These are phyloP conservation scores for Ramphastos sulfuratus DNA, from an alignment of 2,113 vertebrate genomes.

Conservation along the genomic window DNA sequence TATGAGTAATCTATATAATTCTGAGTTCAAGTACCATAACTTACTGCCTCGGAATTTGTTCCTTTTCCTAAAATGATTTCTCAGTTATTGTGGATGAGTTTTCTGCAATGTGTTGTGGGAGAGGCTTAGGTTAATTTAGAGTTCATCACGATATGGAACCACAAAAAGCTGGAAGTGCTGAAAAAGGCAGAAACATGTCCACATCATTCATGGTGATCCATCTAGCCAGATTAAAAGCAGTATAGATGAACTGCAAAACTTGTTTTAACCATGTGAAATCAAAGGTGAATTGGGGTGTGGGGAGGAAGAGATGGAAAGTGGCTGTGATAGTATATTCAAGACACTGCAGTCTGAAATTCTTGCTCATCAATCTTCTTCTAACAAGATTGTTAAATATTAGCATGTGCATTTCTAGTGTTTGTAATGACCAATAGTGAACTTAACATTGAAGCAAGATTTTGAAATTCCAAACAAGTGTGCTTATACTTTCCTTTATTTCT, in stretches of 20 bases:
- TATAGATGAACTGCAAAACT: not conserved
- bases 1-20: slow-evolving; percentile 29
- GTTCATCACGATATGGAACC: not conserved
- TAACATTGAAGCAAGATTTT: not conserved
- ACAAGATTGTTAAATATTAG: not conserved
- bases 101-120: not conserved
- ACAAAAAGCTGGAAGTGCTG: not conserved
- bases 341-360: not conserved
- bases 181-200: not conserved
- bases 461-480: not conserved
- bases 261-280: not conserved
- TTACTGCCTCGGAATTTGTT: not conserved
- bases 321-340: not conserved
- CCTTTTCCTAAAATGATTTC: not conserved
- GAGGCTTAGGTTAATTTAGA: not conserved
- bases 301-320: not conserved
- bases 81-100: not conserved
- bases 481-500: not conserved
- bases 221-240: not conserved
- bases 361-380: not conserved
- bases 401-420: not conserved
- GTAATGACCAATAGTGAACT: not conserved
- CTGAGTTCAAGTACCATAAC: slow-evolving; percentile 3
- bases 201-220: not conserved
- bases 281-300: not conserved